Base-by-base conservation (phyloP, 2,113 vertebrate species). In the Meles meles region DNA sequence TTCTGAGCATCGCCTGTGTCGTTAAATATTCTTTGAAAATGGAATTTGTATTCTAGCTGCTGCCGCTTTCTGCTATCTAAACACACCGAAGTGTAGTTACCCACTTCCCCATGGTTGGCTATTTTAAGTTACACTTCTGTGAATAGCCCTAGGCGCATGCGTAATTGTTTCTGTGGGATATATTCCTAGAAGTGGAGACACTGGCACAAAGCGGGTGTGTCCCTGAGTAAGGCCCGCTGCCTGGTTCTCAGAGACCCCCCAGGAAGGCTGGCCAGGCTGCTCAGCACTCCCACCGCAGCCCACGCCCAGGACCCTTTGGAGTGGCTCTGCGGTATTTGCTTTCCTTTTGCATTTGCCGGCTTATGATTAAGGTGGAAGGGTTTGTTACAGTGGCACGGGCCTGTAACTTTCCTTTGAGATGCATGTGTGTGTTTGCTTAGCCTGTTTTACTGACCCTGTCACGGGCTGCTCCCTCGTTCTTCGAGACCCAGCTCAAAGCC, bases 111-210 rank as follows among this genome's bases (percentile, higher is more conserved):
- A 11, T 31, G 79, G 21, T 8, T 42, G 47, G 31, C 86, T 96
- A 14, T 83, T 93, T 95, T 72, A 88, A 55, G 49, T 71, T n/a
- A 9, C 31, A 47, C 85, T 91, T 94, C 25, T 2, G 0, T 18
- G 57, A 90, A 37, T 72, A 86, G 42, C 67, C 69, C 52, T 15
- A 5, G 1, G 49, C n/a, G 74, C 55, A 42, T 21, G 5, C 47
- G 31, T 79, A 31, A 65, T 63, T 89, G 44, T 83, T 93, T 91
- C 96, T 95, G 95, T 72, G 72, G 91, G 80, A 90, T 88, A 15
- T 52, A 52, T 96, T 94, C 94, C 85, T 91, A 91, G 93, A 95
- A 88, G 72, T 76, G 88, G 87, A 47, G 59, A 61, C 3, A 0
- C 57, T 39, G 13, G 49, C 65, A 93, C 37, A 37, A 29, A 63